phyloP scores from a whole-genome alignment of 2,797 vertebrate genomes.

The Rousettus madagascariensis region DNA sequence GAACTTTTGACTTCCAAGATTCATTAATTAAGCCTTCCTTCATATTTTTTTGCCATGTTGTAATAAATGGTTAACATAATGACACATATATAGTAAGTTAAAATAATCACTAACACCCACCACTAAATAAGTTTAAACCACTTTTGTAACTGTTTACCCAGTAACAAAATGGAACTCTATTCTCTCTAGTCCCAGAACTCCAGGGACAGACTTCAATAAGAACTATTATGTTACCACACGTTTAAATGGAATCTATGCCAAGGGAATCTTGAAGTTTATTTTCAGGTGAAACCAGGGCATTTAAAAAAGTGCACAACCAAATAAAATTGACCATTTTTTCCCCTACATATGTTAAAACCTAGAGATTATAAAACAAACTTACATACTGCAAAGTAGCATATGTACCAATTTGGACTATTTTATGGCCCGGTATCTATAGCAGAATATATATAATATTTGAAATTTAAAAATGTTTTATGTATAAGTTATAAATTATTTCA shows the following conservation, averaged over 20 bases:
- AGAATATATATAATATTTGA: neutral
- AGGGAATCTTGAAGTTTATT: neutral
- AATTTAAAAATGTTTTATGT: neutral
- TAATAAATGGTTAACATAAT: neutral
- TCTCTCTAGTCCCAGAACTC: neutral
- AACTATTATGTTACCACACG: neutral
- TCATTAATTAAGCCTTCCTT: neutral
- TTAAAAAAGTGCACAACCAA: neutral
- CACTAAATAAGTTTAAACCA: neutral
- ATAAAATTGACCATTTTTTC: neutral
- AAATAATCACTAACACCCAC: neutral
- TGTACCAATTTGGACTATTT: neutral
- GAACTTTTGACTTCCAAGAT: conserved; percentile 2
- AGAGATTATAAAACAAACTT: neutral
- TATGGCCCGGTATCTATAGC: neutral
- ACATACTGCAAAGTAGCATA: neutral
- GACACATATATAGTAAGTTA: neutral
- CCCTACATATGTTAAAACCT: neutral
- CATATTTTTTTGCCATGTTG: neutral
- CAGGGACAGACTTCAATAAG: neutral
- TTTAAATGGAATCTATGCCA: neutral
- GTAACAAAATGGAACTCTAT: neutral
- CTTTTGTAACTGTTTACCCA: neutral
- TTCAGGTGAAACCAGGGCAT: neutral
- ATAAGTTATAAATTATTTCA: neutral